Percentiles rank a stretch among this genome's conserved stretches.
Conservation (phyloP, 2,888 invertebrate species). For the Parapristionchus giblindavisi region DNA sequence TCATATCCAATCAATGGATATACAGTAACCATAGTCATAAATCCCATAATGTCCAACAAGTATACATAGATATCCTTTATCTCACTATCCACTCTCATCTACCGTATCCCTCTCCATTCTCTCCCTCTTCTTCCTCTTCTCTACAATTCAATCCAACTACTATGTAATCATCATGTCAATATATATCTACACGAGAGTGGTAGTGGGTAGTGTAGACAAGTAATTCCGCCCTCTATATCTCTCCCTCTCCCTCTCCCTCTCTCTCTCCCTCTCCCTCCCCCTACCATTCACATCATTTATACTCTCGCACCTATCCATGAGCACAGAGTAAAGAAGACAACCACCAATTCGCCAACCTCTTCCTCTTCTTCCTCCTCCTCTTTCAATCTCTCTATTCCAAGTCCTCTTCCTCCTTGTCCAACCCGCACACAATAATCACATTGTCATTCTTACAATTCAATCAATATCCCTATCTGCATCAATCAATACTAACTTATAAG, state of each 20-base stretch:
- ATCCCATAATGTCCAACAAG: no score
- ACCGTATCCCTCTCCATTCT: slow-evolving; percentile 2
- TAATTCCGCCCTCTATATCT: slow-evolving; percentile 24
- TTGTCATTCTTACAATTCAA: no score
- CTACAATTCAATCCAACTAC: no score
- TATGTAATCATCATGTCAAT: slow-evolving; percentile 28
- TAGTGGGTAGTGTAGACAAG: no score
- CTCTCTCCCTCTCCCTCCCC: neutral
- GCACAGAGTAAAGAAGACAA: neutral
- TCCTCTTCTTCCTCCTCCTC: neutral
- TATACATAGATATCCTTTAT: no score
- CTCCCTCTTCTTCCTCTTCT: neutral
- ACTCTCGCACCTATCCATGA: neutral
- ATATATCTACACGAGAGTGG: slow-evolving; percentile 1
- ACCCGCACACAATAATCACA: no score
- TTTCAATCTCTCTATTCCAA: slow-evolving; percentile 27
- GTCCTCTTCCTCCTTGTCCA: neutral
- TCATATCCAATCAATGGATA: neutral
- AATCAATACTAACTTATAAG: no score
- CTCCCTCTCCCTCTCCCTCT: neutral
- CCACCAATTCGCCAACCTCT: neutral
- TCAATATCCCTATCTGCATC: no score
- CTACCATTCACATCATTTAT: no score
- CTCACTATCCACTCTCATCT: slow-evolving; percentile 5
- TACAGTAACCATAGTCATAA: no score